Base-by-base conservation (phyloP, 2,888 invertebrate species). In the Nowickia ferox region DNA sequence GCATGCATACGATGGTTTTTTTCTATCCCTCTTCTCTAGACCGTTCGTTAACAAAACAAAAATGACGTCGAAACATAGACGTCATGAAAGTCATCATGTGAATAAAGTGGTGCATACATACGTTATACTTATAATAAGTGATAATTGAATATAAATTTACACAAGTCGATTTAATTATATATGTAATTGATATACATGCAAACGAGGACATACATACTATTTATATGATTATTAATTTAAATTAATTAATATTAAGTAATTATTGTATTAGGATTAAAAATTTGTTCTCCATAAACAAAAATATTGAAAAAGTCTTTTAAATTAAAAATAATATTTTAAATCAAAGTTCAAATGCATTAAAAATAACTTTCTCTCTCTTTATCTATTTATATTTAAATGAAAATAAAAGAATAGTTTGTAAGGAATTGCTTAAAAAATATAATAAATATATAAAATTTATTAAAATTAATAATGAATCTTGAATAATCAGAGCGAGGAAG, bases 211-310 rank as follows among this genome's bases (percentile, higher is more conserved):
- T 75, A 55, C 66, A 76, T 46, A 65, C 66, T 57, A 63, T 57
- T 66, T 79, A 63, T 71, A 84, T 86, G 38, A 78, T 81, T 80
- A 82, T 72, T 84, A 71, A 81, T 63, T 75, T 46, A 85, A 76
- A 55, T 78, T 75, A 77, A 75, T 74, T 44, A 59, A 84, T 53
- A 84, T 69, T 84, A 42, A 78, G 63, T 71, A 75, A 71, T 69
- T 69, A 68, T 78, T 65, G 57, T 72, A 76, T 53, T 72, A 85
- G 63, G n/a, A 65, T 74, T 48, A 76, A 87, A 76, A 71, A 84
- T 85, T 87, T 88, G 88, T 89, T 87, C 88, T 89, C 89, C 88
- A 89, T 89, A 89, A 89, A 88, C 86, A 86, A 86, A 69, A 55
- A 78, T 19, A 63, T 53, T 55, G 57, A 40, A 63, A 46, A 59